phyloP scores from a whole-genome alignment of 2,113 vertebrate genomes.

The Spilogale gracilis region DNA sequence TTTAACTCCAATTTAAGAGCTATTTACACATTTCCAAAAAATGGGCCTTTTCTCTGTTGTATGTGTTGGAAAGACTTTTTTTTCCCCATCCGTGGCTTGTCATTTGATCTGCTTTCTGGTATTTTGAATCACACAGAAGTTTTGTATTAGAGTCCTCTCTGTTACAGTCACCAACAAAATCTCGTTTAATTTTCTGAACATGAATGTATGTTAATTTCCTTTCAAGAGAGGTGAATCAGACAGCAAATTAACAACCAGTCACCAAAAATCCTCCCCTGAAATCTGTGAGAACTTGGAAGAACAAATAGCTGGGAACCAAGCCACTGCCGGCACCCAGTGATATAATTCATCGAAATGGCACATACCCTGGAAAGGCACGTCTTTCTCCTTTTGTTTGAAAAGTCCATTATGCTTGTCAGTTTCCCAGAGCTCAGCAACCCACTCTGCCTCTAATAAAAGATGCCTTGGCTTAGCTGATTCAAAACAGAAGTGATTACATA shows the following conservation, averaged over 20 bases:
- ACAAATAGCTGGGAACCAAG: neutral
- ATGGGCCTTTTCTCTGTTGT: neutral
- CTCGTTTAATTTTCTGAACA: constrained; percentile 54
- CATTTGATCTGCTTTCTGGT: constrained; percentile 34
- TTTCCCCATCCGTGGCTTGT: neutral
- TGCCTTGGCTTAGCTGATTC: neutral
- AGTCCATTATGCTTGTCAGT: neutral
- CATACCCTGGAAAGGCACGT: neutral
- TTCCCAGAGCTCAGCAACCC: neutral
- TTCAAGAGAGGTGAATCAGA: constrained; percentile 22
- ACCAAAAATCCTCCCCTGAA: constrained; percentile 50
- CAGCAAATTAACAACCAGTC: neutral
- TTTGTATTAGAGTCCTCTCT: constrained; percentile 16
- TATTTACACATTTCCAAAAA: neutral
- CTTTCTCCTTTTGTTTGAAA: neutral
- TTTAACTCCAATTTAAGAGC: constrained; percentile 62
- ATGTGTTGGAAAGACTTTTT: constrained; percentile 39
- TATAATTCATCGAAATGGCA: neutral
- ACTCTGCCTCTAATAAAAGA: constrained; percentile 14
- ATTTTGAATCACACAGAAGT: neutral
- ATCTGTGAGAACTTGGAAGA: constrained; percentile 35
- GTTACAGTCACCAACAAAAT: constrained; percentile 50
- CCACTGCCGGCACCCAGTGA: neutral
- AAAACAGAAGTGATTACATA: constrained; percentile 61
- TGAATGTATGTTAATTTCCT: constrained; percentile 32